A percentile compares a stretch with the other conserved stretches of the same genome.
phyloP scores from a whole-genome alignment of 30 jellyfish, hydroid and myxozoan species.

The Catostylus mosaicus region DNA sequence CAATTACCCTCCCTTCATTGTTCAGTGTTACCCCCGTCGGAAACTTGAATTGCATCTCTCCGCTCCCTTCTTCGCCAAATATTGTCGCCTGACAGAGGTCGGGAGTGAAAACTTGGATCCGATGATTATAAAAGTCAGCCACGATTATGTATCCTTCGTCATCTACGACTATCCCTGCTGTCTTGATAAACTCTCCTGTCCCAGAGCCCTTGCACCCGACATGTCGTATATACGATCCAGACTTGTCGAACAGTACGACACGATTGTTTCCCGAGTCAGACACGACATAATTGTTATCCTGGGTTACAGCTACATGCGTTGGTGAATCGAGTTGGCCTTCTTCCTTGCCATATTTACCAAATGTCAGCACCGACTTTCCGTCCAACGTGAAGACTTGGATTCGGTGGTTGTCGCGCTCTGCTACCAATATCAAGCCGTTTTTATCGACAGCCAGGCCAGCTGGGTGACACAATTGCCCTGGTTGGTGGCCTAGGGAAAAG shows the following conservation, averaged over 20 bases:
- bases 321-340: conserved; percentile 80
- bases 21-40: conserved; percentile 87
- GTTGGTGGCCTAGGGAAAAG: conserved; percentile 60
- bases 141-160: conserved; percentile 87
- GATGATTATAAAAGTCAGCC: conserved; percentile 84
- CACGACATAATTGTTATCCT: conserved; percentile 76
- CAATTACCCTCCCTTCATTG: conserved; percentile 87
- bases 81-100: conserved; percentile 59
- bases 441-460: conserved; percentile 92
- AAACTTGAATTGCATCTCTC: conserved; percentile 73
- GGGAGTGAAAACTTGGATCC: conserved; percentile 84
- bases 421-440: conserved; percentile 81
- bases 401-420: conserved; percentile 93
- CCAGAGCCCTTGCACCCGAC: conserved; percentile 85
- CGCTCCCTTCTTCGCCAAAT: conserved; percentile 85
- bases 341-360: conserved; percentile 79
- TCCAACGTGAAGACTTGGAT: conserved; percentile 85
- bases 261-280: conserved; percentile 96
- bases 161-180: conserved; percentile 91
- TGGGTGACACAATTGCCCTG: conserved; percentile 87
- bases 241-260: conserved; percentile 62
- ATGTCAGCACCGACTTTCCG: conserved; percentile 74
- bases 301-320: conserved; percentile 88
- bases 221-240: conserved; percentile 50
- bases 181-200: conserved; percentile 79